Conservation (phyloP, 2,113 vertebrate species). For the Cynoglossus semilaevis region DNA sequence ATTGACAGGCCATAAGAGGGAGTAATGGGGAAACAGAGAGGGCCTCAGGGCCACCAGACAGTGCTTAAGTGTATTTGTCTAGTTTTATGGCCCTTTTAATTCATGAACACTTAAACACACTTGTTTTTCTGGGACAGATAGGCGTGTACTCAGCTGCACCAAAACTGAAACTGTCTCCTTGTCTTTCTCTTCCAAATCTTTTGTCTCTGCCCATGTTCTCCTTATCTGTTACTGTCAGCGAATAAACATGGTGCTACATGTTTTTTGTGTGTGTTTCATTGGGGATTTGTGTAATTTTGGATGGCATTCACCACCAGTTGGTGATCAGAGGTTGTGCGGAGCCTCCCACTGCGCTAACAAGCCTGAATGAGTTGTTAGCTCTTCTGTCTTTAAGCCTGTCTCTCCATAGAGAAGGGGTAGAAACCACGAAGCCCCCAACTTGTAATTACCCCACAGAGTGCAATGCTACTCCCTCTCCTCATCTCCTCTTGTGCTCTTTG, state of each 20-base stretch:
- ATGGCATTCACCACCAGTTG: slow-evolving; percentile 40
- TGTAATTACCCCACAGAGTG: slow-evolving; percentile 72
- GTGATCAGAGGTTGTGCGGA: slow-evolving; percentile 29
- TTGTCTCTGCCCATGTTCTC: slow-evolving; percentile 8
- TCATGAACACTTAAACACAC: slow-evolving; percentile 52
- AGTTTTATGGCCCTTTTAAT: slow-evolving; percentile 65
- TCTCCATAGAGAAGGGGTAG: slow-evolving; percentile 49
- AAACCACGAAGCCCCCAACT: slow-evolving; percentile 56
- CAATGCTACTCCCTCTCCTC: slow-evolving; percentile 48
- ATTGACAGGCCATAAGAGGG: slow-evolving; percentile 10
- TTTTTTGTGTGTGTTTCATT: slow-evolving; percentile 18
- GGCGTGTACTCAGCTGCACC: slow-evolving; percentile 52
- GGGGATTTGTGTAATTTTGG: slow-evolving; percentile 48
- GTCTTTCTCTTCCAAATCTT: slow-evolving; percentile 11
- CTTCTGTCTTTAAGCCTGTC: slow-evolving; percentile 61
- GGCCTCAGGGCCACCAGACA: slow-evolving; percentile 54
- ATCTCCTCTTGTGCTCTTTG: slow-evolving; percentile 62
- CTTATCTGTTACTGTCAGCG: slow-evolving; percentile 22
- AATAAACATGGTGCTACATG: slow-evolving; percentile 10
- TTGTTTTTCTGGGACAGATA: slow-evolving; percentile 56
- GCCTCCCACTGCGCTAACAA: slow-evolving; percentile 59
- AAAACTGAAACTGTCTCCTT: slow-evolving; percentile 22
- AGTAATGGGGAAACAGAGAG: slow-evolving; percentile 41
- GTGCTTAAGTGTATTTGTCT: slow-evolving; percentile 50
- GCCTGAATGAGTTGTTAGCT: slow-evolving; percentile 65